Evolutionary conservation across 2,888 invertebrate species (phyloP), one percentile per base, ranked within the genome.

Genomic region (Rhyacophila evoluta): DNA sequence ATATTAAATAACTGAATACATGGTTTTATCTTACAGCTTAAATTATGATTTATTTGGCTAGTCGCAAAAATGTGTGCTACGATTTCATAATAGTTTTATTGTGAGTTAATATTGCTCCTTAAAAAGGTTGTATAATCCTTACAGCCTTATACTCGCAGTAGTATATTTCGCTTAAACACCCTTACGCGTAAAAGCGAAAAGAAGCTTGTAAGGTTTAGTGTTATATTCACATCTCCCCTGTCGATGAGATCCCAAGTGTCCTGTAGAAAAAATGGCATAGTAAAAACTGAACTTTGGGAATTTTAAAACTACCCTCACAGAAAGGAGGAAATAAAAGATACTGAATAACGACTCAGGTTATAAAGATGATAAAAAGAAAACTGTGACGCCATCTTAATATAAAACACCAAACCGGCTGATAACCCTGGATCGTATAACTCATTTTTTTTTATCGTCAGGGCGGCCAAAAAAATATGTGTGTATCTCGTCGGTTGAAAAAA

Each of bases 171-270:
- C 19, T 55, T 55, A 55, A 70, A 72, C 29, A 76, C 72, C 77
- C 39, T 77, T 77, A 77, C 39, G 72, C 76, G 72, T 72, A 76
- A 76, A 37, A 72, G 70, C 68, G 67, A 74, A 77, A 77, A 77
- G 77, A 72, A 77, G 72, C 72, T 72, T 72, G 77, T 70, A 77
- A 73, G 77, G 73, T 72, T 77, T 77, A 72, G 72, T 41, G 72
- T 77, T 77, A 77, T 77, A 72, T 72, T 71, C 71, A 71, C 75
- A 75, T 75, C 75, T 75, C 77, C 55, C 72, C 19, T 76, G 76
- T 72, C 76, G 73, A 72, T 77, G 55, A 12, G 41, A 77, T 77
- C 77, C 77, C 77, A 77, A 77, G 77, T 39, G 77, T 72, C 77
- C 77, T 39, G 77, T 77, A 73, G 67, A 55, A 73, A 41, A 73